phyloP scores from a whole-genome alignment of 2,797 vertebrate genomes.

The Leucoraja ocellata region DNA sequence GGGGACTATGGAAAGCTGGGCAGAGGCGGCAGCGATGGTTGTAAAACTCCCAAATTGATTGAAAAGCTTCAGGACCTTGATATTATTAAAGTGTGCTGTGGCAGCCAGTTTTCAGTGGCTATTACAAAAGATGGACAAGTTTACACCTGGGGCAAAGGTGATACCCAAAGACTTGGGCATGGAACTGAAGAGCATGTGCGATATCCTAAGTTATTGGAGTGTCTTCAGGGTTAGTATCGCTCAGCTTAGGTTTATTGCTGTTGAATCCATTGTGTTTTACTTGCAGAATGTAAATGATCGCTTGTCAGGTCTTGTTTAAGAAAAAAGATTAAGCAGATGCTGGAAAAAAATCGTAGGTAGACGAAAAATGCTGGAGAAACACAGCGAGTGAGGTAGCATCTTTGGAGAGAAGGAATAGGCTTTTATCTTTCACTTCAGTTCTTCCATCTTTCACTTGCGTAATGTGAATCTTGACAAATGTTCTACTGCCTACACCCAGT shows the following conservation, averaged over 20 bases:
- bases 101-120: slow-evolving; percentile 91
- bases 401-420: no score
- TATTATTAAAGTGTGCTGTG: slow-evolving; percentile 86
- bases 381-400: no score
- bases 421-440: no score
- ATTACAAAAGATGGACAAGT: slow-evolving; percentile 93
- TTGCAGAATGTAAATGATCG: background rate
- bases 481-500: background rate
- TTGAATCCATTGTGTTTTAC: background rate
- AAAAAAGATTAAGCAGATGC: no score
- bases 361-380: no score
- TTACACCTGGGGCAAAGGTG: slow-evolving; percentile 97
- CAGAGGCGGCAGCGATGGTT: slow-evolving; percentile 91
- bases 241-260: background rate
- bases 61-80: slow-evolving; percentile 94
- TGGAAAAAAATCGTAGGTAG: no score
- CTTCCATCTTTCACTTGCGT: no score
- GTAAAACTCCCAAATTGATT: slow-evolving; percentile 89
- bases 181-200: slow-evolving; percentile 93
- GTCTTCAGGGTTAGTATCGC: slow-evolving; percentile 73
- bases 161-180: slow-evolving; percentile 92
- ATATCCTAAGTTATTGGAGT: slow-evolving; percentile 90
- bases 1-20: slow-evolving; percentile 96
- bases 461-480: no score
- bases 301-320: no score